Evolutionary conservation across 2,888 invertebrate species (phyloP), one percentile per base, ranked within the genome.

Genomic region (Malthinus flaveolus): DNA sequence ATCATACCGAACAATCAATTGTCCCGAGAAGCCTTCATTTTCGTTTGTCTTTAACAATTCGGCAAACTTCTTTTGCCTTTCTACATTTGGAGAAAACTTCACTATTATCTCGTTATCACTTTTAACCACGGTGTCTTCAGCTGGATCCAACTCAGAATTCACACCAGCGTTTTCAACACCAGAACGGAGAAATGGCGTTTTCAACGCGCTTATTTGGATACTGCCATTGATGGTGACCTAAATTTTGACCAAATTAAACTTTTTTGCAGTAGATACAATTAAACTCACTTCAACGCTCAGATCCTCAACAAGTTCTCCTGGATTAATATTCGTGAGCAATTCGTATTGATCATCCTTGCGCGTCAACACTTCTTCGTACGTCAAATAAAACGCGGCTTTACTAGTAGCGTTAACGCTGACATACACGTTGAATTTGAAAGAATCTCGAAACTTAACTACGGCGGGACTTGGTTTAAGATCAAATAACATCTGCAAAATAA

Each of bases 281-380:
- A 23, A 13, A 55, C 54, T 63, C 64, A 76, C 76, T 13, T 83
- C 82, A 37, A 89, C 85, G 15, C 81, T 79, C 46, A 89, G 79
- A 66, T 87, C 83, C 46, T 84, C 83, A n/a, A 90, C 87, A 3
- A 84, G 71, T 63, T 85, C 83, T 31, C 88, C 86, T 0, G 89
- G 88, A 71, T 87, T 85, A 49, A 90, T 78, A 73, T 89, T 87
- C 52, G 90, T 80, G 9, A 85, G 83, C 66, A 87, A 83, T 69
- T 89, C 86, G 78, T 90, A 91, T 7, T 83, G 81, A 7, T 86
- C 85, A 60, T 85, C 82, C 52, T 83, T 82, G 4, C 89, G 81
- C 11, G 81, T 76, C 46, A 91, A 75, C 39, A 91, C 69, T 75
- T 91, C 89, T 71, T 90, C 88, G 74, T 92, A 91, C 0, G 84